A percentile compares a stretch with the other conserved stretches of the same genome.
Evolutionary conservation across 2,888 invertebrate genomes (phyloP).

Genomic region (Scelioninae gen. 1): DNA sequence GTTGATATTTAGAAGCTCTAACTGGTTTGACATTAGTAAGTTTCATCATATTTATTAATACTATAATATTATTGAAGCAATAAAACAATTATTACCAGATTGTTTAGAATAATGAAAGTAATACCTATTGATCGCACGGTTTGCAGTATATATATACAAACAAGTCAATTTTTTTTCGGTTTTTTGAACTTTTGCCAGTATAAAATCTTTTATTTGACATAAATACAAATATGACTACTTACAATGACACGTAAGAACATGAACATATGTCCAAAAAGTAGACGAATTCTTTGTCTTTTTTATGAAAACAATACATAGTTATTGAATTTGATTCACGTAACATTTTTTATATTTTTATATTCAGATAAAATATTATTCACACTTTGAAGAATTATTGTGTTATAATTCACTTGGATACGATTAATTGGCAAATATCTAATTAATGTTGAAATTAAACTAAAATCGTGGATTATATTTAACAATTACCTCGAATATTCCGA

Average conservation of each 20-base stretch:
- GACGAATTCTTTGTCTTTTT: neutral
- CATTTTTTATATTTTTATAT: neutral
- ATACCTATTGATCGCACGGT: conserved; percentile 29
- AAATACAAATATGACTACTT: conserved; percentile 13
- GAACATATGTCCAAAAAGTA: neutral
- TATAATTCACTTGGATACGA: neutral
- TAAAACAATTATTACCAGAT: conserved; percentile 33
- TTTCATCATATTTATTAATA: conserved; percentile 15
- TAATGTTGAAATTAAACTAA: neutral
- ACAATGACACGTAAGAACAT: neutral
- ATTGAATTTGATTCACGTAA: neutral
- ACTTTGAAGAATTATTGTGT: neutral
- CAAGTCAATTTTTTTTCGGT: conserved; percentile 12
- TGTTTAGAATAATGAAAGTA: conserved; percentile 15
- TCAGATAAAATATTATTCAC: neutral
- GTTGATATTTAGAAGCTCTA: conserved; percentile 6
- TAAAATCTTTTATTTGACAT: conserved; percentile 18
- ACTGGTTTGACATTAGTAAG: conserved; percentile 3
- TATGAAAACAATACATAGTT: neutral
- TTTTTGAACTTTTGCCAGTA: conserved; percentile 41
- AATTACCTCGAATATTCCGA: conserved; percentile 22
- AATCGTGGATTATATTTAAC: conserved; percentile 25
- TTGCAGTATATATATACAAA: neutral
- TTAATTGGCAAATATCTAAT: neutral
- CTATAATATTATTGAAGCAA: conserved; percentile 31